Base-by-base conservation (phyloP, 2,888 invertebrate genomes). In the Homarus gammarus region DNA sequence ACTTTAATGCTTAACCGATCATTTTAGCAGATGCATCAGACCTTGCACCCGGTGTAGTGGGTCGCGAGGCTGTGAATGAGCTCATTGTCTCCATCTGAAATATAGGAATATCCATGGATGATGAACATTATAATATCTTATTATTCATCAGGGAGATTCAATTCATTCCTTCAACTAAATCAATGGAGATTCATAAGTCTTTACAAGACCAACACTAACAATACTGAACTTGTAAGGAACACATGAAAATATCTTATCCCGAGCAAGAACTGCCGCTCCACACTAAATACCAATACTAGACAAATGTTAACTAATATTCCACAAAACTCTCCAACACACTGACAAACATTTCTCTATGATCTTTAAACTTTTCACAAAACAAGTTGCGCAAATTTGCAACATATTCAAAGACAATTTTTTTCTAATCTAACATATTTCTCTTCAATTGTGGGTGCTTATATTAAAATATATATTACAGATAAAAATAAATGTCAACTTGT, bases 21-120 rank as follows among this genome's bases (percentile, higher is more conserved):
- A 89, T 89, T 68, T 77, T 89, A 72, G 90, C 49, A 3, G 91
- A 90, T 49, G 72, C 61, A 49, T 81, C 89, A 75, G 91, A 91
- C 75, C 87, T 83, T 31, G 87, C 81, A 31, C 91, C 91, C 27
- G 91, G 91, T 15, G 91, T 91, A 56, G 90, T 91, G 38, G 91
- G 91, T 22, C 91, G 90, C 0, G 91, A 91, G n/a, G 87, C 91
- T 56, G 89, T 84, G 68, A 91, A 90, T 36, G 88, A 84, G 68
- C 90, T 91, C 90, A 91, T 91, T 56, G 90, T 88, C 78, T 91
- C 91, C 90, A 91, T 87, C 91, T 91, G 91, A 64, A 90, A 85
- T 22, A 56, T 51, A 72, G 31, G 33, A 49, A 84, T 31, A 64
- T 12, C 10, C n/a, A 64, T 64, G 64, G 64, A 8, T 64, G 27